Base-by-base conservation (phyloP, 2,888 invertebrate genomes). In the Sceliomorpha sp. region DNA sequence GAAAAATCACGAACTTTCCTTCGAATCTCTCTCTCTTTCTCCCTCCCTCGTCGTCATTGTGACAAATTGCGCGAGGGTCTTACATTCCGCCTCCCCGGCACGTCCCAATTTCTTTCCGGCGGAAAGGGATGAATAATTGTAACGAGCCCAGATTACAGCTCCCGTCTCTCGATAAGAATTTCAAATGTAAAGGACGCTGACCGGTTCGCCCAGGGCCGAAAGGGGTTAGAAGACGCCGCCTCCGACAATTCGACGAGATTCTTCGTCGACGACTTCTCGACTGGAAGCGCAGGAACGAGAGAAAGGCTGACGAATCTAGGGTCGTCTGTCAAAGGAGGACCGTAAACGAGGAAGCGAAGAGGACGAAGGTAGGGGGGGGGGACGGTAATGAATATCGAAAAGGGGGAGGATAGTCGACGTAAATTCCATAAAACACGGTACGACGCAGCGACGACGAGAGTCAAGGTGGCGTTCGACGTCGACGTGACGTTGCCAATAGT, bases 61-160 rank as follows among this genome's bases (percentile, higher is more conserved):
- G 75, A 82, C 80, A 78, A 83, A 83, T 82, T 79, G 76, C 55
- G 60, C 64, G 72, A 67, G 66, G 67, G 67, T 53, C 50, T 51
- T 64, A n/a, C n/a, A 47, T 47, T 47, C 10, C 47, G 27, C 68
- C 53, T 62, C 53, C 12, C 29, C 31, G 40, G 9, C 31, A 55
- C 37, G 62, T 27, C 36, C 55, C 40, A 45, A 51, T 56, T 70
- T 71, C 59, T 47, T 64, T 63, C 58, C 34, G 40, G 47, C 20
- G 48, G 72, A 37, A 81, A 80, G 76, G 81, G 79, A 69, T 76
- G 82, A 79, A 82, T 84, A 83, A 84, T 84, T 84, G 82, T 79
- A 84, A 84, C 82, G 75, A 79, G 78, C 75, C 32, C 55, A 77
- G 75, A 81, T 81, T 76, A 68, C 71, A 64, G 15, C 34, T 59